Base-by-base conservation (phyloP, 2,888 invertebrate genomes). In the Dolomedes plantarius region DNA sequence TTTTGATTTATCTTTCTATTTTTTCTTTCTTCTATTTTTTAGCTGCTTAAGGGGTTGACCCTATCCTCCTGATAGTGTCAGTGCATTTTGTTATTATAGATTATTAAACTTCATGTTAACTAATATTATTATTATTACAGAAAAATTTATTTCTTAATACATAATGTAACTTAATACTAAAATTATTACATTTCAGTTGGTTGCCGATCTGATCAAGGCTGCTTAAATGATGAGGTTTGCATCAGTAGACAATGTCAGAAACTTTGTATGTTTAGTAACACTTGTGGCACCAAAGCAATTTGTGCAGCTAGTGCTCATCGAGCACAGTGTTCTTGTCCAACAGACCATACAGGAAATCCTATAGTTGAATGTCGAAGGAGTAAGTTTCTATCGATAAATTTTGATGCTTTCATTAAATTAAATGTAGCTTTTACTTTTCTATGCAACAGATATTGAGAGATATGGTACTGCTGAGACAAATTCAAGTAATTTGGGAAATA, bases 251-350 rank as follows among this genome's bases (percentile, higher is more conserved):
- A 89, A 46, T 89, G 89, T 65, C 88, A 88, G 41, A 78, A 89
- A 41, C 86, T 88, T 7, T 89, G 89, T 72, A 73, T 82, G 73
- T 89, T 89, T 73, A 88, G 88, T 41, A 95, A 95, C 90, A 93
- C 93, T 6, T 90, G 90, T 50, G 89, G 89, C 16, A 74, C 86
- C 39, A 74, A 86, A 69, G 95, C 96, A 0, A 90, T 94, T 80
- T 96, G 96, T 91, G 92, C 94, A 89, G 95, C 95, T 1, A 93
- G 94, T 41, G 95, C 94, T 90, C 96, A 96, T 90, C 94, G 95
- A 90, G 95, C 96, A 9, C 94, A 94, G 90, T 96, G 96, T 90
- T 93, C 93, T 65, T 96, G 96, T 90, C 94, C 94, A 11, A 91
- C 92, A 50, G 94, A 93, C 90, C 94, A 93, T 90, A 46, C 95